Evolutionary conservation across 64 coral and sea anemone genomes (phyloP), one percentile per base, ranked within the genome.

Genomic region (Montipora cactus): DNA sequence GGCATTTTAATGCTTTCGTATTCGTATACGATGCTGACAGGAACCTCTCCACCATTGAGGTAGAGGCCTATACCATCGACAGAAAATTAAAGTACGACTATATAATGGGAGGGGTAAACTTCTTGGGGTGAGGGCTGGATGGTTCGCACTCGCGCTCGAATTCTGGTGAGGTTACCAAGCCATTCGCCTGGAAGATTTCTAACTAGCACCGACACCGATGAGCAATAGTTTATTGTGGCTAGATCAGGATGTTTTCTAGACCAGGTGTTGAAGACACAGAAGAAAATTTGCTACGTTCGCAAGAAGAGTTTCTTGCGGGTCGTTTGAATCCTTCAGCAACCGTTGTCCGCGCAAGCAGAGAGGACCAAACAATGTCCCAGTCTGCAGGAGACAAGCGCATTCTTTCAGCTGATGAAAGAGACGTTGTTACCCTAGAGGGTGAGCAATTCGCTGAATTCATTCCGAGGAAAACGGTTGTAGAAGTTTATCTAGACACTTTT

Each of bases 241-340:
- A 11, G 11, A 15, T 14, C 16, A 69, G 19, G 11, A 92, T 92
- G 90, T 84, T 75, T 77, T 85, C 80, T 15, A 81, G 90, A 25
- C 90, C 90, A 16, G 90, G 67, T 52, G n/a, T 28, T 10, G 45
- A 59, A 71, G 90, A 92, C 2, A 75, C 78, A 16, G 90, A 85
- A 86, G 47, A 48, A 9, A 81, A 92, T 85, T 18, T 92, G 14
- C 74, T 92, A 18, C 70, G 53, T 22, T 74, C 62, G 19, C 90
- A 92, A 84, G 53, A 77, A 44, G 70, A 92, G 58, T 92, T 92
- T 46, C 48, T 92, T 19, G 67, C 90, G 8, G 67, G 80, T 84
- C 79, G 80, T 11, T 55, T 59, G 37, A 76, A 83, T 11, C 90
- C 90, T n/a, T 72, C 90, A 58, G 81, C 90, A 5, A 21, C 53